These are phyloP conservation scores for Drosophila novamexicana DNA, from an alignment of 1,140 invertebrate species.

Conservation along the genomic window DNA sequence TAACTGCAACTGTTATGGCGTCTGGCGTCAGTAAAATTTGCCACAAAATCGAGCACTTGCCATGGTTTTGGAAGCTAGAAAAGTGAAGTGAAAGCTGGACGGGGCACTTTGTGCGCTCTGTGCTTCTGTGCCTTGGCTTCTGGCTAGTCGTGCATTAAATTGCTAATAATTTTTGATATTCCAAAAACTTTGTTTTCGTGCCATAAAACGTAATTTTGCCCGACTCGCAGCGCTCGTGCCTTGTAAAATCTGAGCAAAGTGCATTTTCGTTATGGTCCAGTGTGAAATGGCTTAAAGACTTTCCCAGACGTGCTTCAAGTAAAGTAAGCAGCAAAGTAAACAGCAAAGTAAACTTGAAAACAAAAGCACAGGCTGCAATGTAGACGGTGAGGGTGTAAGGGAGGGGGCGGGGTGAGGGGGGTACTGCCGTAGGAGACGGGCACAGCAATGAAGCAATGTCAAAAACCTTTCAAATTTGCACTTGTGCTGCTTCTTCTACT, in stretches of 20 bases:
- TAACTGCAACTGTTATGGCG: slow-evolving; percentile 50
- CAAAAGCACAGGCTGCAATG: slow-evolving; percentile 7
- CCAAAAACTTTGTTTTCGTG: slow-evolving; percentile 62
- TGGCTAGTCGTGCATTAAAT: slow-evolving; percentile 81
- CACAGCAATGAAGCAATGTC: slow-evolving; percentile 48
- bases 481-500: slow-evolving; percentile 43
- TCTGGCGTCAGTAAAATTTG: slow-evolving; percentile 69
- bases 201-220: slow-evolving; percentile 2
- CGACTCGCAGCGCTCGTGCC: neutral
- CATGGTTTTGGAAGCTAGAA: neutral
- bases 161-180: slow-evolving; percentile 80
- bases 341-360: slow-evolving; percentile 39
- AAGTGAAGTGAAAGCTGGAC: slow-evolving; percentile 1
- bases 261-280: slow-evolving; percentile 36
- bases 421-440: neutral
- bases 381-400: neutral
- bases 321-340: slow-evolving; percentile 42
- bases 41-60: slow-evolving; percentile 47
- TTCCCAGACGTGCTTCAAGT: slow-evolving; percentile 4
- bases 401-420: neutral
- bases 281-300: slow-evolving; percentile 41
- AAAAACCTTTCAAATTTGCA: slow-evolving; percentile 66
- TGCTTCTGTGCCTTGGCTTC: slow-evolving; percentile 14
- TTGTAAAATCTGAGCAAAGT: slow-evolving; percentile 39
- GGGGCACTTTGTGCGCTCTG: neutral